Base-by-base conservation (phyloP, 2,797 vertebrate species). In the Gambusia yucatana region DNA sequence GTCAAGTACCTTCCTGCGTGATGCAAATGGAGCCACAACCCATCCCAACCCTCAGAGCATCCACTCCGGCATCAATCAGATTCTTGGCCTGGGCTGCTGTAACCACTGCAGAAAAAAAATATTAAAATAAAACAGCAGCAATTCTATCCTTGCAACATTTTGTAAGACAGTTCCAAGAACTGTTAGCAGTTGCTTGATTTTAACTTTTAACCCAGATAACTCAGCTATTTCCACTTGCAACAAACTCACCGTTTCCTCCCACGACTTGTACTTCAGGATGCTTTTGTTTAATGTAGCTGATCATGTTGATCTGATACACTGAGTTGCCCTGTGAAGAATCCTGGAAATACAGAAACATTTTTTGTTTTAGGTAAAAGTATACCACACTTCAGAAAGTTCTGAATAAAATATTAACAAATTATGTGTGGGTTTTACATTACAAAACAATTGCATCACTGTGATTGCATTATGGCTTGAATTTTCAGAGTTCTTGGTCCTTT, bases 281-380 rank as follows among this genome's bases (percentile, higher is more conserved):
- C 82, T 98, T 98, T 90, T 98, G 96, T 86, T 97, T 98, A 81
- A 98, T 96, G 81, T 97, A 97, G 87, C 96, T 95, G 25, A 98
- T 97, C 96, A 98, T 98, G 89, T 96, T 95, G 47, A 98, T 98
- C 88, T 98, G 97, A 91, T 97, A 98, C 52, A 98, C 96, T 0
- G 97, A 98, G 93, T 98, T 98, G 74, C 97, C 97, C 85, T 98
- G 97, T 76, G 97, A 98, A 0, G 97, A 98, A 88, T 98, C 97
- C 97, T 98, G 74, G 39, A 71, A 81, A 77, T 2, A 14, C n/a
- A 72, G 13, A 20, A 14, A 16, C 5, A 30, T 16, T 44, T 13
- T 46, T 5, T 44, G 10, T 1, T n/a, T 69, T 28, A 46, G 13
- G 43, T 71, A 7, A 46, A 46, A 8, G 6, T 16, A 14, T 44